phyloP scores from a whole-genome alignment of 2,113 vertebrate species.

The Varanus komodoensis region DNA sequence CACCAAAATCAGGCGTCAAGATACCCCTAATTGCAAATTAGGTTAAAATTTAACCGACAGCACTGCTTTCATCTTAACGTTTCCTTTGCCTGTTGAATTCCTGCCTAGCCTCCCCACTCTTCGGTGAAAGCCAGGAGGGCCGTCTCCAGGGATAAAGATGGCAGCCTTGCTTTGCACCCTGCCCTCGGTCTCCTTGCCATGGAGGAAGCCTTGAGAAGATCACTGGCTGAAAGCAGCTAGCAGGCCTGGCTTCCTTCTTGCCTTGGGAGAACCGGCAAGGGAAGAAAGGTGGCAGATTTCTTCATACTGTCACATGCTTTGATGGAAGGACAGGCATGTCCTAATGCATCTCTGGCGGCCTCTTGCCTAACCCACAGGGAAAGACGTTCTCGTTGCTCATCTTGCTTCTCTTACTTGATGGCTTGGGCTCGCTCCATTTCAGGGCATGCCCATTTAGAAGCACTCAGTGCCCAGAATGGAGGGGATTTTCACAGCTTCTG shows the following conservation, averaged over 20 bases:
- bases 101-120: no score
- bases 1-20: no score
- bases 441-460: no score
- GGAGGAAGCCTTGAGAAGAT: no score
- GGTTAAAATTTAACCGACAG: no score
- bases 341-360: background rate
- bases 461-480: background rate
- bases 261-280: background rate
- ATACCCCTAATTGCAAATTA: no score
- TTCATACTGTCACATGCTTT: slow-evolving; percentile 1
- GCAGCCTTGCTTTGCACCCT: background rate
- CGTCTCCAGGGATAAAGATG: no score
- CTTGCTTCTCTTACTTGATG: background rate
- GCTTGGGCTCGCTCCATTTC: no score
- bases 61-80: no score
- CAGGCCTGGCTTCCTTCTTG: background rate
- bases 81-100: no score
- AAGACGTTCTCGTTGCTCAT: background rate
- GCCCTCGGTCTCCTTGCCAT: no score
- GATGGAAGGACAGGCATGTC: background rate
- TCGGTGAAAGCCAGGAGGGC: no score
- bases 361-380: background rate
- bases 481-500: background rate
- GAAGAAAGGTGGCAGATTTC: background rate
- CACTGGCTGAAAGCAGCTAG: slow-evolving; percentile 12